Conservation (phyloP, 2,113 vertebrate species). For the Mus spicilegus region DNA sequence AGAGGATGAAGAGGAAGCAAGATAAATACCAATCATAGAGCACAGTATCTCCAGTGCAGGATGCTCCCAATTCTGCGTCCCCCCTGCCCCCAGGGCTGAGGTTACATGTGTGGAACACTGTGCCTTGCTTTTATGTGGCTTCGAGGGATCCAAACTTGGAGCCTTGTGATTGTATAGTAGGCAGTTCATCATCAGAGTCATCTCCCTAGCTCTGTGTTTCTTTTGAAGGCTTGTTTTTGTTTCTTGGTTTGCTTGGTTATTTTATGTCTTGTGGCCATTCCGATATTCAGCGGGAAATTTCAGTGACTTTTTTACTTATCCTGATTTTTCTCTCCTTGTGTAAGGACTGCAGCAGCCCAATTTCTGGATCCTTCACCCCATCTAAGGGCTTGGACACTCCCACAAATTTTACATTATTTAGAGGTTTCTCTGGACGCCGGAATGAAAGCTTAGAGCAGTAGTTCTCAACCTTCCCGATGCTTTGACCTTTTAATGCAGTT, state of each 20-base stretch:
- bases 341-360: not conserved
- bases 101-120: too few species aligned
- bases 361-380: not conserved
- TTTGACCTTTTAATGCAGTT: not conserved
- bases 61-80: not conserved
- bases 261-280: not conserved
- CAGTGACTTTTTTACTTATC: not conserved
- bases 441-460: accelerated
- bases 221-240: not conserved
- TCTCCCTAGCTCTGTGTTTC: not conserved
- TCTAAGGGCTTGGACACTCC: not conserved
- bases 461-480: not conserved
- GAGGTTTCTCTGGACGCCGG: not conserved
- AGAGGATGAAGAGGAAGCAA: not conserved
- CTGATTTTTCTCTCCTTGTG: not conserved
- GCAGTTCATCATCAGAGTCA: too few species aligned
- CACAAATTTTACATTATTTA: not conserved
- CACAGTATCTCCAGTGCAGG: not conserved
- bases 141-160: not conserved
- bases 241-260: not conserved
- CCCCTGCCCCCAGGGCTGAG: not conserved
- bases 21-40: not conserved
- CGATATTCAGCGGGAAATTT: not conserved
- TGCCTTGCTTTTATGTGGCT: not conserved
- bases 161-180: too few species aligned